Percentiles rank a stretch among this genome's conserved stretches.
phyloP scores from a whole-genome alignment of 2,113 vertebrate species.

The Alligator mississippiensis region DNA sequence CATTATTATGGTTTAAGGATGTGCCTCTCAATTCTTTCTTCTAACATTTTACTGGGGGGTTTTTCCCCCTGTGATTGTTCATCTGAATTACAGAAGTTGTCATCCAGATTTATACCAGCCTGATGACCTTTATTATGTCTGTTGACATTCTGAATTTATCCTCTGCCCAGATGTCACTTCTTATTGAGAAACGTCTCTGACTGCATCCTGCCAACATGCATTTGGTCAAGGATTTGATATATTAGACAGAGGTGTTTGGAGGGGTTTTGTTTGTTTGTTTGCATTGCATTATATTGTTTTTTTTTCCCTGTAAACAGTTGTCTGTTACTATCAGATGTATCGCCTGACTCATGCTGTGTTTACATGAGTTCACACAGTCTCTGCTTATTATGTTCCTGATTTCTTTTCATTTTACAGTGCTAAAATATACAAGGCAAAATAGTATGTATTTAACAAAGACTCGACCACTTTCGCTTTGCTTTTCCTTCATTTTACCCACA shows the following conservation, averaged over 20 bases:
- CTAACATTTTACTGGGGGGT: neutral
- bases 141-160: neutral
- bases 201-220: neutral
- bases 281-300: neutral
- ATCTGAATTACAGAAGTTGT: neutral
- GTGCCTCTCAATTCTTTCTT: neutral
- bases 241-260: neutral
- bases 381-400: neutral
- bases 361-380: neutral
- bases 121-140: neutral
- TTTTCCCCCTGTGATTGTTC: neutral
- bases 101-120: neutral
- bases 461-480: too few species aligned
- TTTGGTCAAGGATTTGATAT: neutral
- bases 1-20: neutral
- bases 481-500: too few species aligned
- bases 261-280: too few species aligned
- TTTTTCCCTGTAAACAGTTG: neutral
- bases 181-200: neutral
- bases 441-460: neutral
- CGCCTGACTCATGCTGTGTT: neutral
- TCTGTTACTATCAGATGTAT: neutral
- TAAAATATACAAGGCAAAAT: neutral
- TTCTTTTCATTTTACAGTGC: neutral
- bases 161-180: neutral